These are phyloP conservation scores for Atrina japonica DNA, from an alignment of 2,888 invertebrate species.

Conservation along the genomic window DNA sequence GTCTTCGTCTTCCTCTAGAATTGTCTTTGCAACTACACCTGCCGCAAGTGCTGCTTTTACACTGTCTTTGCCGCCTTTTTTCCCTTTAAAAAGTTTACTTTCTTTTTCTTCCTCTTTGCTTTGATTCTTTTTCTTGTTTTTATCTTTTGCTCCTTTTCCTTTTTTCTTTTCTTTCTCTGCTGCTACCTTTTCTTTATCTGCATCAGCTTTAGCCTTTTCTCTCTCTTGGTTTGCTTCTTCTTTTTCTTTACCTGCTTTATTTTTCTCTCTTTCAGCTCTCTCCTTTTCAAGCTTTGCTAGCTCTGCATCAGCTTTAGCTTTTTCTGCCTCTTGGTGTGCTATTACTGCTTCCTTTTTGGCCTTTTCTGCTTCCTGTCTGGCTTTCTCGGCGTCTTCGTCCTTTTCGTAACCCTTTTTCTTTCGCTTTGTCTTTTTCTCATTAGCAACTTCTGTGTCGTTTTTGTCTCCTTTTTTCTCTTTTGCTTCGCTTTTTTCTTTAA, in stretches of 20 bases:
- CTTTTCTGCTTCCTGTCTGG: slow-evolving; percentile 28
- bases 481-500: slow-evolving; percentile 34
- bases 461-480: slow-evolving; percentile 12
- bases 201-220: slow-evolving; percentile 15
- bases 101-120: slow-evolving; percentile 4
- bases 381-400: slow-evolving; percentile 31
- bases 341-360: slow-evolving; percentile 29
- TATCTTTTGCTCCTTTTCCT: background rate
- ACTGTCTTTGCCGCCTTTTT: slow-evolving; percentile 3
- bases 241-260: slow-evolving; percentile 18
- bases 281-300: slow-evolving; percentile 18
- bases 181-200: slow-evolving; percentile 15
- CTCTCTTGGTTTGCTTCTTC: slow-evolving; percentile 30
- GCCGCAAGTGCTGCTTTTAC: slow-evolving; percentile 20
- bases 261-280: background rate
- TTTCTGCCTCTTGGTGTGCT: slow-evolving; percentile 17
- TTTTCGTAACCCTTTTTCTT: slow-evolving; percentile 20
- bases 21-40: slow-evolving; percentile 11
- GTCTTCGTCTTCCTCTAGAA: slow-evolving; percentile 9
- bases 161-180: background rate
- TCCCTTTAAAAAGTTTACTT: background rate
- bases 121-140: slow-evolving; percentile 2
- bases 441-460: slow-evolving; percentile 26
- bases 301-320: slow-evolving; percentile 23
- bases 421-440: slow-evolving; percentile 36